These are phyloP conservation scores for Argya squamiceps DNA, from an alignment of 2,797 vertebrate species.

Conservation along the genomic window DNA sequence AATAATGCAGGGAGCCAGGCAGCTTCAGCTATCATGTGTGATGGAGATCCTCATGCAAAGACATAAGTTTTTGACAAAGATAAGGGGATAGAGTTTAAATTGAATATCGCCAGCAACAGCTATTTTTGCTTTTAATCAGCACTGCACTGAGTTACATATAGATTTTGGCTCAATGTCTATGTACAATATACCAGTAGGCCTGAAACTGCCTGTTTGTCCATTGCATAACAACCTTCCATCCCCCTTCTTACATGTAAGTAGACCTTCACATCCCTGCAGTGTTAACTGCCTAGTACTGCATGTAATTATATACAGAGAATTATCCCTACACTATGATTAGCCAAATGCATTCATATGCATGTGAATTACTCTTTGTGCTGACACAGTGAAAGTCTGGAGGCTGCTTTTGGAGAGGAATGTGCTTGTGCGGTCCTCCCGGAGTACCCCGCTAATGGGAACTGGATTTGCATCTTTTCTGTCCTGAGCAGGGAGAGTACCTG, in stretches of 20 bases:
- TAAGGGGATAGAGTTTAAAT: neutral
- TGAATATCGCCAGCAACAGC: neutral
- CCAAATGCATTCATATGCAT: conserved; percentile 61
- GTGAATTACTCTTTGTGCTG: conserved; percentile 64
- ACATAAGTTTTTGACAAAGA: neutral
- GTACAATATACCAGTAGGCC: conserved; percentile 5
- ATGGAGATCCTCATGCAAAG: neutral
- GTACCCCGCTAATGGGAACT: neutral
- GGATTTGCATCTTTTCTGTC: neutral
- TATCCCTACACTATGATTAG: conserved; percentile 68
- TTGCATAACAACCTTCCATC: conserved; percentile 23
- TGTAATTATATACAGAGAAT: conserved; percentile 68
- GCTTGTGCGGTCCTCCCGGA: conserved; percentile 48
- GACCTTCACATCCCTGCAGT: conserved; percentile 47
- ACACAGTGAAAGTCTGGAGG: conserved; percentile 59
- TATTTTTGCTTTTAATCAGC: neutral
- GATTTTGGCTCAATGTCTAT: neutral
- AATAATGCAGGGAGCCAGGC: neutral
- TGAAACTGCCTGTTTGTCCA: conserved; percentile 37
- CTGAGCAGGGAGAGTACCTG: neutral
- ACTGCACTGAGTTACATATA: neutral
- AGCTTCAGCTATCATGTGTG: neutral
- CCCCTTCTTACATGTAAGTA: neutral
- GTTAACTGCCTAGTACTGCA: conserved; percentile 63
- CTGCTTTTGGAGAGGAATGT: conserved; percentile 44